phyloP scores from a whole-genome alignment of 2,797 vertebrate genomes.

The Chelmon rostratus region DNA sequence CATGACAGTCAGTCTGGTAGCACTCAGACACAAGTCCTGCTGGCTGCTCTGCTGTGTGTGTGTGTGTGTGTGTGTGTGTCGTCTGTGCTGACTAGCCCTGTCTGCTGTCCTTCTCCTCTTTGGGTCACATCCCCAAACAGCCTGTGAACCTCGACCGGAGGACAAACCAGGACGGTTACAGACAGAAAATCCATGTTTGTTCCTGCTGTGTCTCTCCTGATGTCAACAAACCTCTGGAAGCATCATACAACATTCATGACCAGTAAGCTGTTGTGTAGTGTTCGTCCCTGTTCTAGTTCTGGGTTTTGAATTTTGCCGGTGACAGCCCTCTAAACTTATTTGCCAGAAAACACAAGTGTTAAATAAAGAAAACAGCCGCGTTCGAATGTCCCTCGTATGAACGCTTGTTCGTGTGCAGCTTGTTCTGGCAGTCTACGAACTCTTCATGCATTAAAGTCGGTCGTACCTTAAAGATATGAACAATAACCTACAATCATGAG shows the following conservation, averaged over 20 bases:
- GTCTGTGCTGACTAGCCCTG: conserved; percentile 40
- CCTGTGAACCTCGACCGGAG: conserved; percentile 27
- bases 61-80: conserved; percentile 24
- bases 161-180: conserved; percentile 12
- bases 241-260: neutral
- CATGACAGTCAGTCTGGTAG: conserved; percentile 56
- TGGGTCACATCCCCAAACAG: conserved; percentile 45
- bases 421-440: no score
- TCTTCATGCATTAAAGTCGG: no score
- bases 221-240: neutral
- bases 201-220: neutral
- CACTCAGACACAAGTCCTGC: conserved; percentile 51
- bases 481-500: no score
- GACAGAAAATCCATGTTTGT: neutral
- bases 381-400: no score
- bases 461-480: no score
- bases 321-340: no score
- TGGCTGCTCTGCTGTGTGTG: conserved; percentile 32
- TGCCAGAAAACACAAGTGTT: no score
- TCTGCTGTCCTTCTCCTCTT: conserved; percentile 47
- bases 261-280: neutral
- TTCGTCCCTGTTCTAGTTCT: no score
- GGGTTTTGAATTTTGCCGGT: no score
- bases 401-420: no score
- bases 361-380: no score